Evolutionary conservation across 2,888 invertebrate genomes (phyloP).

Genomic region (Harpalus rubripes): DNA sequence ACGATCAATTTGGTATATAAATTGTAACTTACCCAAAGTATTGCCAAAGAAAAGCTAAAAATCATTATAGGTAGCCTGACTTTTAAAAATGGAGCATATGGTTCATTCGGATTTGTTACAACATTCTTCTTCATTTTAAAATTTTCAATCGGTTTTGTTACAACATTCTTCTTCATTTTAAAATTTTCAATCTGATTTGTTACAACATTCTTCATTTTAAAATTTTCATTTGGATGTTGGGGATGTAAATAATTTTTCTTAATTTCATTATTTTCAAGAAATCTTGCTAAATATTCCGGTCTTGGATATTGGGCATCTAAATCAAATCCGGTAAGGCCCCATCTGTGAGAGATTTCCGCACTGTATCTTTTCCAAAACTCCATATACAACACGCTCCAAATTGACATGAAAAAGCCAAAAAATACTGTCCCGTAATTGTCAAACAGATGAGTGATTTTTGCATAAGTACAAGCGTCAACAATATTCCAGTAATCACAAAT

Average conservation of each 20-base stretch:
- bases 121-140: slow-evolving; percentile 79
- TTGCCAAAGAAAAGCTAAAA: slow-evolving; percentile 84
- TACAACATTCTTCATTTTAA: too few relatives aligned
- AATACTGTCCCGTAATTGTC: slow-evolving; percentile 89
- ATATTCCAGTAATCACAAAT: slow-evolving; percentile 88
- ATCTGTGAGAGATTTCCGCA: slow-evolving; percentile 87
- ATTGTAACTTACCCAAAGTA: slow-evolving; percentile 77
- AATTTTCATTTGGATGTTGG: too few relatives aligned
- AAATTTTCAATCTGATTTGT: too few relatives aligned
- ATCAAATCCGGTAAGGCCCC: slow-evolving; percentile 89
- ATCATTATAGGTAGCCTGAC: slow-evolving; percentile 86
- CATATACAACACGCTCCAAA: slow-evolving; percentile 89
- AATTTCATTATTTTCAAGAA: too few relatives aligned
- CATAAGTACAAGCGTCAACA: slow-evolving; percentile 84
- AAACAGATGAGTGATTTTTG: slow-evolving; percentile 87
- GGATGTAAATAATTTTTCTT: too few relatives aligned
- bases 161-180: too few relatives aligned
- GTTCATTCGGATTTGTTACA: slow-evolving; percentile 82
- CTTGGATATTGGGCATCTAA: slow-evolving; percentile 87
- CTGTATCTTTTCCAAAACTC: slow-evolving; percentile 91
- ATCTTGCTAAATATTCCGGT: slow-evolving; percentile 81
- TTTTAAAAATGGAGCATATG: slow-evolving; percentile 88
- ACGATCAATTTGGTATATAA: too few relatives aligned
- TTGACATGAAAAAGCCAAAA: slow-evolving; percentile 90
- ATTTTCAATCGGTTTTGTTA: background rate